phyloP scores from a whole-genome alignment of 2,797 vertebrate genomes.

The Menidia menidia region DNA sequence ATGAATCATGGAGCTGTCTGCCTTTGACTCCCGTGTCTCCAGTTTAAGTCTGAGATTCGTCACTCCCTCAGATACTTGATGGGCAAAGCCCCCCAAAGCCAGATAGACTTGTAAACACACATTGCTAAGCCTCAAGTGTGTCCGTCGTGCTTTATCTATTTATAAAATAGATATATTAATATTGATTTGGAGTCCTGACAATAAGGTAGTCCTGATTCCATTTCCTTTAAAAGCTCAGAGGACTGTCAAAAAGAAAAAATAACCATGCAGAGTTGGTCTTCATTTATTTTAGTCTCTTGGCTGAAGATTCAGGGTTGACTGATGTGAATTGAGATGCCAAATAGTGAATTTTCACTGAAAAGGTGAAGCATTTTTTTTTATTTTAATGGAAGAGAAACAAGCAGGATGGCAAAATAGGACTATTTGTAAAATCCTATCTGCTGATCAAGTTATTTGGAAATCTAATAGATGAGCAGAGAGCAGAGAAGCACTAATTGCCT shows the following conservation, averaged over 20 bases:
- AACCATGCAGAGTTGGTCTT: conserved; percentile 24
- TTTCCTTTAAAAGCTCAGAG: conserved; percentile 37
- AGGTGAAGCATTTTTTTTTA: neutral
- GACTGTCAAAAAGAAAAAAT: conserved; percentile 28
- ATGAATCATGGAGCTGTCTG: conserved; percentile 22
- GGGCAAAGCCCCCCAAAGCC: conserved; percentile 38
- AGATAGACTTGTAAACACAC: conserved; percentile 33
- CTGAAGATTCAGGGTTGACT: conserved; percentile 15
- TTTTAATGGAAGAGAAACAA: conserved; percentile 28
- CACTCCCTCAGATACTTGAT: conserved; percentile 38
- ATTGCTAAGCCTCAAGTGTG: conserved; percentile 27
- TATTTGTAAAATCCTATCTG: conserved; percentile 16
- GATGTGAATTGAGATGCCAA: conserved; percentile 45
- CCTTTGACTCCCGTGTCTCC: conserved; percentile 11
- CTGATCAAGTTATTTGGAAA: conserved; percentile 50
- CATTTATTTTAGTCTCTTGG: conserved; percentile 45
- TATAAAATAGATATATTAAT: conserved; percentile 15
- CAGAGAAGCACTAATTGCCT: conserved; percentile 55
- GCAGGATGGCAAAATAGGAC: conserved; percentile 30
- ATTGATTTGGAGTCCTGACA: conserved; percentile 24
- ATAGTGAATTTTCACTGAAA: conserved; percentile 45
- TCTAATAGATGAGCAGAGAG: conserved; percentile 47
- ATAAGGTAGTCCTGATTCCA: conserved; percentile 32
- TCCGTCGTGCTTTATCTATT: conserved; percentile 50
- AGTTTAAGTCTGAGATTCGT: conserved; percentile 13